Base-by-base conservation (phyloP, 2,113 vertebrate genomes). In the Perca flavescens region DNA sequence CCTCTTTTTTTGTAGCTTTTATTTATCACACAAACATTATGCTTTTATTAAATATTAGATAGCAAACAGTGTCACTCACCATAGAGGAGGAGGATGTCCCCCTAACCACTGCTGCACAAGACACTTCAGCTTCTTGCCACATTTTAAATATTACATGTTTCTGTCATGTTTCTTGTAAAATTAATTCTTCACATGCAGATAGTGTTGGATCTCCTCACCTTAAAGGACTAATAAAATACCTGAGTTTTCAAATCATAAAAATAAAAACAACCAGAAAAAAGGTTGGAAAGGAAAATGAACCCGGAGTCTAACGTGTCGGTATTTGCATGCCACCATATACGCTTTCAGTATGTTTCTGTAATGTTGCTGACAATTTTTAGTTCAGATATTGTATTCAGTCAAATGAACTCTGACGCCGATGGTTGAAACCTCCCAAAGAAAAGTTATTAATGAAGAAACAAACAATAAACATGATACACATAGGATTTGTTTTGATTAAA, bases 401-500 rank as follows among this genome's bases (percentile, higher is more conserved):
- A 25, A n/a, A 54, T 52, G 5, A 62, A 54, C 60, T 79, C 28
- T 21, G 54, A 46, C 25, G 5, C 58, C 5, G 25, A 70, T 16
- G 9, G 7, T 17, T 16, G 11, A 28, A 21, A 40, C 6, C 10
- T 34, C 40, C 40, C 40, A 16, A 25, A 53, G 2, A 31, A 25
- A 58, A 58, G 31, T 56, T 40, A 22, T 17, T 40, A 16, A 62
- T 36, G 34, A 15, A 40, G 16, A 25, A 16, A 36, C 14, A 15
- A 74, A 68, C 47, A 57, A 43, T 28, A 28, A 66, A 65, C 19
- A 25, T 65, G 47, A 19, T 21, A 31, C 36, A 5, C 1, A 1
- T 11, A 43, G 60, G 52, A 22, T 28, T 11, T 79, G 31, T 46
- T 77, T 77, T 74, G 70, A 50, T 74, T 36, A 60, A 36, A 56